Evolutionary conservation across 2,797 vertebrate species (phyloP).

Genomic region (Neostethus bicornis): DNA sequence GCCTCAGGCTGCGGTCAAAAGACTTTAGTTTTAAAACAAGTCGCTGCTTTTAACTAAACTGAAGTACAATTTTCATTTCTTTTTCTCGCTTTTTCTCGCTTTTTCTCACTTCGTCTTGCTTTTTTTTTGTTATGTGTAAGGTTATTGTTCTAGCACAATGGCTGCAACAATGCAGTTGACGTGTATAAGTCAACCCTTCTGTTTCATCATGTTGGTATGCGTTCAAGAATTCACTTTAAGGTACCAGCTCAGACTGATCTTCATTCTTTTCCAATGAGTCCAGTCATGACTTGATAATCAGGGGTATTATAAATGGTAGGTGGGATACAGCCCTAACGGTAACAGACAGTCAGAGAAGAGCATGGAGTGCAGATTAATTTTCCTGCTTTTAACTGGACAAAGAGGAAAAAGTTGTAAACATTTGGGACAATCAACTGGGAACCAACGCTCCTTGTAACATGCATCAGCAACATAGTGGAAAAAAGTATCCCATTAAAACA

Average conservation of each 20-base stretch:
- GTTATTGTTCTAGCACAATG: neutral
- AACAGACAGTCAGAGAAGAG: constrained; percentile 21
- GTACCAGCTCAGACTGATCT: constrained; percentile 27
- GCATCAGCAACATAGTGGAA: constrained; percentile 46
- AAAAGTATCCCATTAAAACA: constrained; percentile 26
- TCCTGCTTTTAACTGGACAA: constrained; percentile 33
- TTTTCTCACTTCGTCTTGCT: neutral
- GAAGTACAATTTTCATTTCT: neutral
- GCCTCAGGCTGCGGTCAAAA: constrained; percentile 27
- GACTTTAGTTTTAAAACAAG: constrained; percentile 35
- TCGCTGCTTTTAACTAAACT: constrained; percentile 9
- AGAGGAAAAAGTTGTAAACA: constrained; percentile 2
- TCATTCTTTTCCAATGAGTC: constrained; percentile 42
- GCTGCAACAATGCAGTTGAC: constrained; percentile 3
- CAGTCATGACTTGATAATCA: constrained; percentile 45
- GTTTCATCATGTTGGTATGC: constrained; percentile 21
- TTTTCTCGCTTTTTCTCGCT: constrained; percentile 6
- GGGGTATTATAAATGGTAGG: constrained; percentile 60
- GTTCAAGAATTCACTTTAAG: constrained; percentile 40
- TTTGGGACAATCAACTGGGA: neutral
- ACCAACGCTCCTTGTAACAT: constrained; percentile 32
- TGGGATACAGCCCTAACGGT: constrained; percentile 62
- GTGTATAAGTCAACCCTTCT: constrained; percentile 7
- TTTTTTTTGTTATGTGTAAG: constrained; percentile 10
- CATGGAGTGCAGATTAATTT: constrained; percentile 52